phyloP scores from a whole-genome alignment of 2,797 vertebrate genomes.

The Galago senegalensis region DNA sequence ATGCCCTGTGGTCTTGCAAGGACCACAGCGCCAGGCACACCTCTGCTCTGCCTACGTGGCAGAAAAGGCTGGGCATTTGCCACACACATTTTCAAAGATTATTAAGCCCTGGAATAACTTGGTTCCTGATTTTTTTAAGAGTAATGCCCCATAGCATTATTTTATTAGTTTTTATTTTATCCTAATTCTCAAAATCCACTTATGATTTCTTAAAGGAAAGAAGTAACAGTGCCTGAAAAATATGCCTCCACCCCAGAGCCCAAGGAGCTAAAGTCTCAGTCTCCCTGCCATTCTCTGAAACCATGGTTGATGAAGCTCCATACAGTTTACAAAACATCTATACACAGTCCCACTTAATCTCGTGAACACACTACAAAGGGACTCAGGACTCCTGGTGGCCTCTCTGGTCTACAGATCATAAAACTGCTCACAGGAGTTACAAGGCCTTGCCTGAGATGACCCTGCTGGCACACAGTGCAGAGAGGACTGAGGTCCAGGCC shows the following conservation, averaged over 20 bases:
- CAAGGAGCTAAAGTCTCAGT: not conserved
- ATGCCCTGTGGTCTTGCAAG: not conserved
- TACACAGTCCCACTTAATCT: not conserved
- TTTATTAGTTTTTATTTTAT: not conserved
- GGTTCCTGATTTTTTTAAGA: not conserved
- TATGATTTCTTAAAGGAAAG: constrained; percentile 14
- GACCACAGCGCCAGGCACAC: not conserved
- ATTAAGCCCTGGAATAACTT: too few species aligned
- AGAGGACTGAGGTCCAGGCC: not conserved
- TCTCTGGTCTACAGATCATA: not conserved
- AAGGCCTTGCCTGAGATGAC: not conserved
- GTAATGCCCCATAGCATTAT: not conserved
- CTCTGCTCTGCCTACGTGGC: not conserved
- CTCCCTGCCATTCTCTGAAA: not conserved
- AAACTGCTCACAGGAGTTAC: not conserved
- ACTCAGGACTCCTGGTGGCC: not conserved
- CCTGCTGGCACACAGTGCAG: too few species aligned
- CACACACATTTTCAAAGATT: not conserved
- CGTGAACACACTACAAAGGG: not conserved
- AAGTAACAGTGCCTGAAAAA: not conserved
- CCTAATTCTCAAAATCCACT: not conserved
- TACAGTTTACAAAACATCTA: not conserved
- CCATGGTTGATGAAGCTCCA: too few species aligned
- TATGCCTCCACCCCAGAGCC: not conserved
- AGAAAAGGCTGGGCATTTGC: not conserved